phyloP scores from a whole-genome alignment of 2,888 invertebrate genomes.

The Aleiodes alternator region DNA sequence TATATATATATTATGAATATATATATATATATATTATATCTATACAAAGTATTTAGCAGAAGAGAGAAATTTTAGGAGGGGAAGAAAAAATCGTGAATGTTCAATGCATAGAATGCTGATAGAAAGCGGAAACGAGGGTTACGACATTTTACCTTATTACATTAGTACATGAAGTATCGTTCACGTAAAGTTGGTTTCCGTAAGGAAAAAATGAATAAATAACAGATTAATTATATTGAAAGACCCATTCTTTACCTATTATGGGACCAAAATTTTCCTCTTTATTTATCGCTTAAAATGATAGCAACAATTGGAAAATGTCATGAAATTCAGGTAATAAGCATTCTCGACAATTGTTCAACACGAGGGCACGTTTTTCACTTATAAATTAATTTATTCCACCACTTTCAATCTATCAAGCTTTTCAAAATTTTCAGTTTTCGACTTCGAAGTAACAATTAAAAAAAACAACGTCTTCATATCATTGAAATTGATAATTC shows the following conservation, averaged over 20 bases:
- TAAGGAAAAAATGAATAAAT: background rate
- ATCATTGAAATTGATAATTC: conserved; percentile 50
- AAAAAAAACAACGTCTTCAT: conserved; percentile 46
- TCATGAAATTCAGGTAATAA: conserved; percentile 6
- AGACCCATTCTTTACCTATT: conserved; percentile 66
- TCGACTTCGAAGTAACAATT: background rate
- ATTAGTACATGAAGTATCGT: background rate
- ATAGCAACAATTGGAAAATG: conserved; percentile 36
- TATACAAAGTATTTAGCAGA: conserved; percentile 68
- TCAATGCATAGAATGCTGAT: conserved; percentile 55
- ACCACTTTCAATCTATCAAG: background rate
- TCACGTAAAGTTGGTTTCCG: conserved; percentile 19
- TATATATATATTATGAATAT: conserved; percentile 52
- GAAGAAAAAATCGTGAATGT: conserved; percentile 56
- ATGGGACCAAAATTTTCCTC: conserved; percentile 71
- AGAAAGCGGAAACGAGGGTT: conserved; percentile 36
- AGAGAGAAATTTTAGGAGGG: conserved; percentile 52
- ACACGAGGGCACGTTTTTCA: conserved; percentile 39
- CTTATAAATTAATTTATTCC: background rate
- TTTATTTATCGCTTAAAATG: conserved; percentile 46
- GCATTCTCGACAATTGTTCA: background rate
- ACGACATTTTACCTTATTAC: conserved; percentile 24
- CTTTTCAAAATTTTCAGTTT: background rate
- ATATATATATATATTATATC: conserved; percentile 21
- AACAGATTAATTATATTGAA: conserved; percentile 48